A percentile compares a stretch with the other conserved stretches of the same genome.
These are phyloP conservation scores for Platalea minor DNA, from an alignment of 2,797 vertebrate species.

Conservation along the genomic window DNA sequence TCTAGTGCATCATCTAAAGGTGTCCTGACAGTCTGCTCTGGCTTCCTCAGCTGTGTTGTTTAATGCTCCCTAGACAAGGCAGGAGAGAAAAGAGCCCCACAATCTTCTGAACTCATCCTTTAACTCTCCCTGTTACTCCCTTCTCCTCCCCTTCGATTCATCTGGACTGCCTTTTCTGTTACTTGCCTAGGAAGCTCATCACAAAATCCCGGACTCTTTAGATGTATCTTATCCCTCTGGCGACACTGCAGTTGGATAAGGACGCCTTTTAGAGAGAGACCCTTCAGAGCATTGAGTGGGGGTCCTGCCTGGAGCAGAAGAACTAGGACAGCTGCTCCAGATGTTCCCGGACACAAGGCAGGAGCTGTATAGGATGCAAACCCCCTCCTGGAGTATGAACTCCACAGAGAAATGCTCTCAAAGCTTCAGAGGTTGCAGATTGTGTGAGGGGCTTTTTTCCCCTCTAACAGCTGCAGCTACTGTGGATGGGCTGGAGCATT, in stretches of 20 bases:
- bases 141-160: neutral
- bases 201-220: neutral
- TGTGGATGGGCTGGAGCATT: conserved; percentile 82
- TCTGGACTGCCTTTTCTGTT: neutral
- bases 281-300: neutral
- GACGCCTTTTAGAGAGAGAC: neutral
- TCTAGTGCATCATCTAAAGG: neutral
- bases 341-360: neutral
- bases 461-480: conserved; percentile 80
- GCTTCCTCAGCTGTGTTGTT: neutral
- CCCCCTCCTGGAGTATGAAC: neutral
- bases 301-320: neutral
- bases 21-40: neutral
- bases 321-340: neutral
- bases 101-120: neutral
- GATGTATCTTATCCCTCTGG: neutral
- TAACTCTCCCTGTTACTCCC: neutral
- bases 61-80: neutral
- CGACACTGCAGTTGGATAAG: neutral
- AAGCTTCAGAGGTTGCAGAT: neutral
- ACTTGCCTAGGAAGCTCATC: neutral
- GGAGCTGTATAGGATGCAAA: neutral
- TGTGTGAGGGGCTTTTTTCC: neutral
- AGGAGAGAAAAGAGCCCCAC: neutral
- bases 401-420: neutral